phyloP scores from a whole-genome alignment of 2,797 vertebrate species.

The Hybognathus amarus region DNA sequence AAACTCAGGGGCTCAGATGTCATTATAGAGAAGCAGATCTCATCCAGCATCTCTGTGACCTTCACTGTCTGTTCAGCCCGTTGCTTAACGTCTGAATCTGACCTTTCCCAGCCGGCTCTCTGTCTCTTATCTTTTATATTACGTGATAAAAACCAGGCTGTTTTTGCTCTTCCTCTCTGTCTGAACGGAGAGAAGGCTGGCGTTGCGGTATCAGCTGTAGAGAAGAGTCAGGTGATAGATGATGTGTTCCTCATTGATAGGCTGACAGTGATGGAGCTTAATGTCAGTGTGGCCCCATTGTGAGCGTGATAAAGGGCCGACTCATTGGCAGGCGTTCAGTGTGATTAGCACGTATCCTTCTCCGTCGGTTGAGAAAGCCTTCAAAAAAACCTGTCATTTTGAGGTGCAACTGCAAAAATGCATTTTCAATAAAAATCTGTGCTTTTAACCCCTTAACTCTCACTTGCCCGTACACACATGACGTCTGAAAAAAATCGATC shows the following conservation, averaged over 20 bases:
- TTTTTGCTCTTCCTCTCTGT: slow-evolving; percentile 61
- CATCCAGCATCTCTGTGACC: slow-evolving; percentile 69
- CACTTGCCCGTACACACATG: too few species aligned
- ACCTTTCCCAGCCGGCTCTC: slow-evolving; percentile 69
- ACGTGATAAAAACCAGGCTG: slow-evolving; percentile 67
- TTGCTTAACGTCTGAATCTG: slow-evolving; percentile 64
- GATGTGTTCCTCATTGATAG: slow-evolving; percentile 30
- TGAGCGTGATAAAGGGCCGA: slow-evolving; percentile 42
- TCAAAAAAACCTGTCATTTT: neutral
- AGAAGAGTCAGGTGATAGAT: slow-evolving; percentile 65
- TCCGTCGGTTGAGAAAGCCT: neutral
- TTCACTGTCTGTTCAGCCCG: slow-evolving; percentile 64
- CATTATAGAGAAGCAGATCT: slow-evolving; percentile 67
- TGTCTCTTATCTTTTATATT: slow-evolving; percentile 70
- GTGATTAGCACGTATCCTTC: slow-evolving; percentile 40
- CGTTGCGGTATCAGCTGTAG: slow-evolving; percentile 66
- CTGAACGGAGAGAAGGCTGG: slow-evolving; percentile 69
- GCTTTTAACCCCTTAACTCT: too few species aligned
- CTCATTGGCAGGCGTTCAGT: slow-evolving; percentile 20
- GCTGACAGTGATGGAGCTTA: slow-evolving; percentile 35
- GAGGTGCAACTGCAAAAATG: too few species aligned
- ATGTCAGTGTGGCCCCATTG: slow-evolving; percentile 33
- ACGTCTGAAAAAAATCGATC: too few species aligned
- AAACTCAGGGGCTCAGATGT: slow-evolving; percentile 61
- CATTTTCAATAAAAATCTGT: too few species aligned